These are phyloP conservation scores for Poeciliopsis turrubarensis DNA, from an alignment of 2,113 vertebrate genomes.

Conservation along the genomic window DNA sequence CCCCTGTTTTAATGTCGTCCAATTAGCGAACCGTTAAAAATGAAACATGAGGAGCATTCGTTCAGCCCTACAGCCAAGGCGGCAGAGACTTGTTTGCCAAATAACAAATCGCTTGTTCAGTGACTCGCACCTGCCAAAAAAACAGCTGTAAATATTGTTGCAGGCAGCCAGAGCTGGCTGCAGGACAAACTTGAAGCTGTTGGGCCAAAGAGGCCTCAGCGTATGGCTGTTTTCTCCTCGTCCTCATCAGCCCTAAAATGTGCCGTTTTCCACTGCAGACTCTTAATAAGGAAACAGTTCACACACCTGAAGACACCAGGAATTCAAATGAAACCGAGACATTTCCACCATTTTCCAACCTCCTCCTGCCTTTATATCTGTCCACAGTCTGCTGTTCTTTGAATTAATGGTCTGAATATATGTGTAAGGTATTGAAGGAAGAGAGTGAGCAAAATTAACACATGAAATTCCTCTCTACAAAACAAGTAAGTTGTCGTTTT, in stretches of 20 bases:
- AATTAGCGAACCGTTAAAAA: constrained; percentile 66
- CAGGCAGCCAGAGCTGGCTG: constrained; percentile 48
- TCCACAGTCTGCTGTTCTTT: constrained; percentile 47
- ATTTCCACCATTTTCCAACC: constrained; percentile 7
- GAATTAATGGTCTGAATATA: constrained; percentile 28
- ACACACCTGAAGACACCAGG: constrained; percentile 9
- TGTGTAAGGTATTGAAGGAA: not conserved
- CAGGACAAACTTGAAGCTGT: constrained; percentile 48
- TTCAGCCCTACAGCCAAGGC: constrained; percentile 12
- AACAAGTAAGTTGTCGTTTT: constrained; percentile 54
- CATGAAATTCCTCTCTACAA: constrained; percentile 33
- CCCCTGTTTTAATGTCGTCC: constrained; percentile 41
- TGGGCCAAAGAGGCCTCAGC: constrained; percentile 45
- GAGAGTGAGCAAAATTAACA: constrained; percentile 10
- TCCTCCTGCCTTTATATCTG: constrained; percentile 3
- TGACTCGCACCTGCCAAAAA: constrained; percentile 69
- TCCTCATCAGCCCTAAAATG: constrained; percentile 22
- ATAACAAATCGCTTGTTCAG: constrained; percentile 69
- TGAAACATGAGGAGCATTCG: constrained; percentile 44
- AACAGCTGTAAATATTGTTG: constrained; percentile 67
- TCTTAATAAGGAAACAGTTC: constrained; percentile 2
- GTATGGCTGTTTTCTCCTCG: constrained; percentile 25
- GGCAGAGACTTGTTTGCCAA: constrained; percentile 62
- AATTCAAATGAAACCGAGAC: not conserved
- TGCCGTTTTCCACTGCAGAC: constrained; percentile 2